phyloP scores from a whole-genome alignment of 2,797 vertebrate species.

The Australoheros facetus region DNA sequence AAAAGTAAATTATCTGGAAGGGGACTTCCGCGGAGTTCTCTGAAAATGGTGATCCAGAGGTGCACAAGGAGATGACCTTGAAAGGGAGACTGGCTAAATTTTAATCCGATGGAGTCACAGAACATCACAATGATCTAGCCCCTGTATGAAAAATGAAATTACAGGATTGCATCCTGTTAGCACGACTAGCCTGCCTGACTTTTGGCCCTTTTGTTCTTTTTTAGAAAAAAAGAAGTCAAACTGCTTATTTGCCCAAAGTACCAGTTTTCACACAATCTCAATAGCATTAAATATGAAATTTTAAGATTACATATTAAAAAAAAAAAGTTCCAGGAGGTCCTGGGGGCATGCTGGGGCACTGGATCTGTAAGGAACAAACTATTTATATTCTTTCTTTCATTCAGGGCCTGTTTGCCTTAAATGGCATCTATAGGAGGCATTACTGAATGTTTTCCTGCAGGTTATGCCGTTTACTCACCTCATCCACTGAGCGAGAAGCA shows the following conservation, averaged over 20 bases:
- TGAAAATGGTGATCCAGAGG: not conserved
- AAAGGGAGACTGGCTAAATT: not conserved
- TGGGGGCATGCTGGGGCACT: not conserved
- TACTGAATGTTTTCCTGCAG: not conserved
- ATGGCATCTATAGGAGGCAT: not conserved
- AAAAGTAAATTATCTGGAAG: not conserved
- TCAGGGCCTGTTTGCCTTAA: not conserved
- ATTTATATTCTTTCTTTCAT: not conserved
- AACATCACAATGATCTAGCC: too few species aligned
- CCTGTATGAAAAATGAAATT: fast-evolving
- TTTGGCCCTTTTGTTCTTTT: too few species aligned
- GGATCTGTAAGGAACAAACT: not conserved
- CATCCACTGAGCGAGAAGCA: slow-evolving; percentile 88
- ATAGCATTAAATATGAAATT: not conserved
- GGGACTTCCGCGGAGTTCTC: not conserved
- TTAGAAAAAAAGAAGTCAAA: not conserved
- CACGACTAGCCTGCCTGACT: too few species aligned
- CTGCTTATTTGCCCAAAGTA: not conserved
- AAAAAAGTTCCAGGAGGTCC: not conserved
- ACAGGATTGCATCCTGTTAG: too few species aligned
- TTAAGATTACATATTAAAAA: not conserved
- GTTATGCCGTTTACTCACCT: slow-evolving; percentile 80
- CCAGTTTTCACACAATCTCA: not conserved
- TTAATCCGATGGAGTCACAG: not conserved
- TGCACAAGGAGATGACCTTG: not conserved